phyloP scores from a whole-genome alignment of 2,113 vertebrate species.

The Pluvianellus socialis region DNA sequence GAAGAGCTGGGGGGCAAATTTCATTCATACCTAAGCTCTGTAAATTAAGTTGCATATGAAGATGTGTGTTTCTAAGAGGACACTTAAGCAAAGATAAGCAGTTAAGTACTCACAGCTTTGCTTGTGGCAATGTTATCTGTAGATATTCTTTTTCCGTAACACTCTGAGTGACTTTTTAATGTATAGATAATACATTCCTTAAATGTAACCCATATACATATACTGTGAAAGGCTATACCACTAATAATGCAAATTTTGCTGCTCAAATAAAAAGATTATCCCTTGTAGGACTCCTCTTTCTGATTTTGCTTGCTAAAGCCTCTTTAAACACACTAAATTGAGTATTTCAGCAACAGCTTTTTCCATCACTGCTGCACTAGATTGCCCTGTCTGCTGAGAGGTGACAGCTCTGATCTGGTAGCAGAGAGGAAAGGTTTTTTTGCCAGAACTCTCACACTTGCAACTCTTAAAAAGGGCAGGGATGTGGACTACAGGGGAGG shows the following conservation, averaged over 20 bases:
- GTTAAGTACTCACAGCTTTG: conserved; percentile 45
- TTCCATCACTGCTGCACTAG: background rate
- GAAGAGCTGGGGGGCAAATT: background rate
- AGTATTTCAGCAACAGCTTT: background rate
- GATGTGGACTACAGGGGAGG: background rate
- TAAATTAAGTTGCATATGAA: conserved; percentile 11
- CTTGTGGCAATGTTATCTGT: conserved; percentile 44
- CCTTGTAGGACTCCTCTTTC: background rate
- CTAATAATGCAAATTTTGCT: background rate
- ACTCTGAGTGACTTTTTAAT: conserved; percentile 17
- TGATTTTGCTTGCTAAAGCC: background rate
- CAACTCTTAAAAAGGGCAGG: background rate
- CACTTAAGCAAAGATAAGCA: conserved; percentile 21
- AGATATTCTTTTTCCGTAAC: conserved; percentile 20
- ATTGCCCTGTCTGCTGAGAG: background rate
- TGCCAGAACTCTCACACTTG: background rate
- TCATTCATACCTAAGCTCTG: background rate
- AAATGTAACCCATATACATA: background rate
- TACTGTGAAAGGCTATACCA: background rate
- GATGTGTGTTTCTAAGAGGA: conserved; percentile 24
- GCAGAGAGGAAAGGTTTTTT: background rate
- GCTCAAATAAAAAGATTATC: background rate
- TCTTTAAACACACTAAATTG: background rate
- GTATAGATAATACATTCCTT: background rate
- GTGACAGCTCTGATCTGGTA: background rate